These are phyloP conservation scores for Rhizoglyphus robini DNA, from an alignment of 1,140 invertebrate genomes.

Conservation along the genomic window DNA sequence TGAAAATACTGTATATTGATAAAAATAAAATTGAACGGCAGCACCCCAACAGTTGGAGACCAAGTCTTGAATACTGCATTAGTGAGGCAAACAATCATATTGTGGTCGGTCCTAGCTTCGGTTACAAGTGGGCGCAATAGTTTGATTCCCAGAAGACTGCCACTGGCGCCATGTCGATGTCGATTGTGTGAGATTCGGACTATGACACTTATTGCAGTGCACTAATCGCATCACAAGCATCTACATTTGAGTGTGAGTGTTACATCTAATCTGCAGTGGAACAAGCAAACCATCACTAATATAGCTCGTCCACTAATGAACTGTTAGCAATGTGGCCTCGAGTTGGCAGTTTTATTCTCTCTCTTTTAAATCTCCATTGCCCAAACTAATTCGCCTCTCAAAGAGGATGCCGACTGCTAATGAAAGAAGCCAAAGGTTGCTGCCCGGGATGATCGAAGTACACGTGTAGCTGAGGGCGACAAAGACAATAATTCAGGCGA, in stretches of 20 bases:
- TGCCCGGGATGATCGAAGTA: neutral
- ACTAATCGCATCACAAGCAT: neutral
- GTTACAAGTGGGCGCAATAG: constrained; percentile 12
- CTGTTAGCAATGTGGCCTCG: neutral
- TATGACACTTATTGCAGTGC: neutral
- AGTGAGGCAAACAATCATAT: too few relatives aligned
- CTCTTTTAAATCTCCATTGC: too few relatives aligned
- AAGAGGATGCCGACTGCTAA: too few relatives aligned
- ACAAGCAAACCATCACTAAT: neutral
- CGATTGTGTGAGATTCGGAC: neutral
- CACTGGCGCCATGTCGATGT: too few relatives aligned
- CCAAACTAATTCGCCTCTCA: too few relatives aligned
- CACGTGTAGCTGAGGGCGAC: too few relatives aligned
- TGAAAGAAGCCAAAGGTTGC: neutral
- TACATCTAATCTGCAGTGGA: neutral
- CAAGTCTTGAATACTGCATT: too few relatives aligned
- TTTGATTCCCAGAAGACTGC: neutral
- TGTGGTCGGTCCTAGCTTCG: too few relatives aligned
- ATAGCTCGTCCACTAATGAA: neutral
- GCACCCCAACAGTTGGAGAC: too few relatives aligned
- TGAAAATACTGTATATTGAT: too few relatives aligned
- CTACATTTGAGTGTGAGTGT: neutral
- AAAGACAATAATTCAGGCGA: too few relatives aligned
- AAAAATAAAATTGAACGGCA: too few relatives aligned
- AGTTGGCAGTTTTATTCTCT: neutral